These are phyloP conservation scores for Chaetops frenatus DNA, from an alignment of 2,113 vertebrate genomes.

Conservation along the genomic window DNA sequence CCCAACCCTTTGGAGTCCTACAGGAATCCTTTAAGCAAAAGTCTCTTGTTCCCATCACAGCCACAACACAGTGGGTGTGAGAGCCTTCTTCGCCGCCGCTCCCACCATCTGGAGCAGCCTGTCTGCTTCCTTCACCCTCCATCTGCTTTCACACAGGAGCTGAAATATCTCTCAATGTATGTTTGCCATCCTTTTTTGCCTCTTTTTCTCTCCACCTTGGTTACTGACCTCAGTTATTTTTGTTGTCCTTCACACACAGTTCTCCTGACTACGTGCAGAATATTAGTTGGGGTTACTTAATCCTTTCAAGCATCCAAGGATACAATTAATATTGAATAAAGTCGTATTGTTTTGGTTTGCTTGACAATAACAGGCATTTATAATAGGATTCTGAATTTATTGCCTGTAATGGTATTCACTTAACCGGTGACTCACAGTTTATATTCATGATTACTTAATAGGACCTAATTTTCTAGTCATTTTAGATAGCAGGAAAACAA, in stretches of 20 bases:
- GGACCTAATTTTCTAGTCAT: conserved; percentile 53
- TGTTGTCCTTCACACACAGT: neutral
- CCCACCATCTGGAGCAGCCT: conserved; percentile 49
- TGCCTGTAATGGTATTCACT: conserved; percentile 29
- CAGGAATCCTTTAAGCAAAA: neutral
- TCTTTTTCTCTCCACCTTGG: neutral
- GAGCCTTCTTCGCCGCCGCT: neutral
- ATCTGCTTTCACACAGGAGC: conserved; percentile 38
- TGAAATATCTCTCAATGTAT: neutral
- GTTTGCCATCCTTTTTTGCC: neutral
- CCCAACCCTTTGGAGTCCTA: neutral
- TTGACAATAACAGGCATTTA: conserved; percentile 23
- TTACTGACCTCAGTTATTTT: conserved; percentile 13
- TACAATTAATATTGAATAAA: conserved; percentile 42
- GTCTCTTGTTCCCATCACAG: conserved; percentile 23
- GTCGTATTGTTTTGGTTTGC: conserved; percentile 26
- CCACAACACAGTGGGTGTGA: conserved; percentile 60
- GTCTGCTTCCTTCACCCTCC: conserved; percentile 58
- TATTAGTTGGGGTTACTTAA: neutral
- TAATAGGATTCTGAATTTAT: conserved; percentile 41
- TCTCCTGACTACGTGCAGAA: neutral
- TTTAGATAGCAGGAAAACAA: conserved; percentile 46
- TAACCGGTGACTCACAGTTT: conserved; percentile 53
- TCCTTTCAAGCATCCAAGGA: neutral
- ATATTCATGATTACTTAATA: conserved; percentile 58